A percentile compares a stretch with the other conserved stretches of the same genome.
Evolutionary conservation across 2,888 invertebrate genomes (phyloP).

Genomic region (Machimus atricapillus): DNA sequence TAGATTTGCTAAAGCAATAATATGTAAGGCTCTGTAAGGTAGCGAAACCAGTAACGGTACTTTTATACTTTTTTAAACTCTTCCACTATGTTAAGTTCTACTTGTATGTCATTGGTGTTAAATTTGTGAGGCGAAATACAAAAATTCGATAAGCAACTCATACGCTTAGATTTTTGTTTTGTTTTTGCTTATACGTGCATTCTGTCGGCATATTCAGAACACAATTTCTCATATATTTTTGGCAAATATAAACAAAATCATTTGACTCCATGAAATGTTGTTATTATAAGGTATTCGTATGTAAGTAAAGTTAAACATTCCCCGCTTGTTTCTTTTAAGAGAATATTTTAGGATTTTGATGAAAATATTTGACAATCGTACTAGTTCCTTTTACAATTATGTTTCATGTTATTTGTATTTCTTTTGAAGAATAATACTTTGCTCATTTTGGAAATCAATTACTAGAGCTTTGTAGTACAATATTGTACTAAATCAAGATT

Average conservation of each 20-base stretch:
- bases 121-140: not conserved
- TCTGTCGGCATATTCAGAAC: not conserved
- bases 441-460: not conserved
- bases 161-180: not conserved
- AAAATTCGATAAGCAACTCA: not conserved
- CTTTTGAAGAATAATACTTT: not conserved
- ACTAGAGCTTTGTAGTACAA: too few relatives aligned
- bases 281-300: not conserved
- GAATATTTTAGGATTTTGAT: not conserved
- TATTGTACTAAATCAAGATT: too few relatives aligned
- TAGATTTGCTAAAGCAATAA: slow-evolving; percentile 29
- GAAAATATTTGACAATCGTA: not conserved
- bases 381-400: not conserved
- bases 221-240: not conserved
- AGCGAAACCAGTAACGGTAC: slow-evolving; percentile 9
- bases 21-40: slow-evolving; percentile 25
- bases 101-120: slow-evolving; percentile 31
- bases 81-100: slow-evolving; percentile 24
- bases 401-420: not conserved
- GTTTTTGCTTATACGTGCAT: not conserved
- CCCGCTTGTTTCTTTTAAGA: not conserved
- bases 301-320: not conserved
- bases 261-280: not conserved
- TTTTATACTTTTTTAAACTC: slow-evolving; percentile 32
- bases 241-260: not conserved